A percentile compares a stretch with the other conserved stretches of the same genome.
Conservation (phyloP, 2,797 vertebrate species). For the Enteromius fasciolatus region DNA sequence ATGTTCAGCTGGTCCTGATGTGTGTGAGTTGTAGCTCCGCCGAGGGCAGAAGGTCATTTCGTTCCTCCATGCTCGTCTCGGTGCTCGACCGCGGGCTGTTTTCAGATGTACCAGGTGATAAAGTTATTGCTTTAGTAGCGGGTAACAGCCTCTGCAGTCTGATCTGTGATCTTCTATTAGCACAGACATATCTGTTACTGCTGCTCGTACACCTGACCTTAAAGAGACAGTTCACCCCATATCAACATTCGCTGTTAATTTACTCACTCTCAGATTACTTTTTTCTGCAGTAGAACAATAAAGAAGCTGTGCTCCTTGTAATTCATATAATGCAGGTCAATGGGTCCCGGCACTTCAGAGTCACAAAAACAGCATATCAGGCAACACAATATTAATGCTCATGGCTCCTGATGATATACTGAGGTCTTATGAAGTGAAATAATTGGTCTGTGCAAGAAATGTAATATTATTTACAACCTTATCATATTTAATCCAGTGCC, state of each 20-base stretch:
- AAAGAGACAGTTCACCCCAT: neutral
- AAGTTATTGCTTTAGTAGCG: constrained; percentile 59
- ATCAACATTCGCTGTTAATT: neutral
- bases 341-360: neutral
- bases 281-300: no score
- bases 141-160: constrained; percentile 59
- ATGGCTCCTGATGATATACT: neutral
- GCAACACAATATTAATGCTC: no score
- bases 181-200: neutral
- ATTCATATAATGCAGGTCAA: neutral
- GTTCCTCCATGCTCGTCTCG: neutral
- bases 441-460: neutral
- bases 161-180: neutral
- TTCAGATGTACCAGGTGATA: constrained; percentile 55
- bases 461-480: neutral
- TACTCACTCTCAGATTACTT: neutral
- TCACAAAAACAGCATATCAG: no score
- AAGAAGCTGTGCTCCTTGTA: neutral
- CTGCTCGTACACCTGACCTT: neutral
- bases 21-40: constrained; percentile 36
- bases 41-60: constrained; percentile 3
- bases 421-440: neutral
- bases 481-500: neutral
- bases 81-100: constrained; percentile 39
- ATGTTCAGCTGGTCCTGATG: constrained; percentile 55